Evolutionary conservation across 37 sponge, comb jelly and placozoan species (phyloP).

Genomic region (Halichondria panicea): DNA sequence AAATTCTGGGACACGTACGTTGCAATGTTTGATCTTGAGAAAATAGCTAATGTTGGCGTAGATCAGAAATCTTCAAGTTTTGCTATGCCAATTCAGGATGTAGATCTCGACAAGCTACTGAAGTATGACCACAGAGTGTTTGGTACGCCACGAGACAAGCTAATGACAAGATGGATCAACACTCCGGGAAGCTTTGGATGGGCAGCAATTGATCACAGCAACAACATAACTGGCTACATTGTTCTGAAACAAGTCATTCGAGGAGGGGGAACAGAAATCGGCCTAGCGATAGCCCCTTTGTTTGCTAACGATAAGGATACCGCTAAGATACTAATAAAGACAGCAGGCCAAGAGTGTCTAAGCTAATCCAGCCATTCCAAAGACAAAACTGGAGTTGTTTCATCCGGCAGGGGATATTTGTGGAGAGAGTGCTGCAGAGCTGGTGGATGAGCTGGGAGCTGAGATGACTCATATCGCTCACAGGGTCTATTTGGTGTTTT

Average conservation of each 20-base stretch:
- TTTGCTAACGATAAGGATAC: background rate
- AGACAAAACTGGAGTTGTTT: constrained; percentile 5
- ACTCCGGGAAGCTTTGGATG: background rate
- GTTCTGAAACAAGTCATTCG: background rate
- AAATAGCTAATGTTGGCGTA: background rate
- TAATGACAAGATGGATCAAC: background rate
- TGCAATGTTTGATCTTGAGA: background rate
- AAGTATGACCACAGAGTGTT: background rate
- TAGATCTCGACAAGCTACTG: background rate
- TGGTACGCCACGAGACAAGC: background rate
- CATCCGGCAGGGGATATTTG: background rate
- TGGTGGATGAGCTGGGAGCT: background rate
- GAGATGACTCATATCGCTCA: constrained; percentile 1
- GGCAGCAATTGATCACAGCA: background rate
- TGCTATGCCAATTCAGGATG: background rate
- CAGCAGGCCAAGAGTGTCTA: constrained; percentile 1
- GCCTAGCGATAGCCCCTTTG: background rate
- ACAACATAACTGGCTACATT: background rate
- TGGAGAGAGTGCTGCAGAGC: background rate
- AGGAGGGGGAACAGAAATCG: background rate
- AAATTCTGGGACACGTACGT: constrained; percentile 3
- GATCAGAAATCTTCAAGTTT: background rate
- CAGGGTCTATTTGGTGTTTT: no score
- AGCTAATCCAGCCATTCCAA: constrained; percentile 1
- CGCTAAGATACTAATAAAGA: background rate